Base-by-base conservation (phyloP, 2,113 vertebrate genomes). In the Colinus virginianus region DNA sequence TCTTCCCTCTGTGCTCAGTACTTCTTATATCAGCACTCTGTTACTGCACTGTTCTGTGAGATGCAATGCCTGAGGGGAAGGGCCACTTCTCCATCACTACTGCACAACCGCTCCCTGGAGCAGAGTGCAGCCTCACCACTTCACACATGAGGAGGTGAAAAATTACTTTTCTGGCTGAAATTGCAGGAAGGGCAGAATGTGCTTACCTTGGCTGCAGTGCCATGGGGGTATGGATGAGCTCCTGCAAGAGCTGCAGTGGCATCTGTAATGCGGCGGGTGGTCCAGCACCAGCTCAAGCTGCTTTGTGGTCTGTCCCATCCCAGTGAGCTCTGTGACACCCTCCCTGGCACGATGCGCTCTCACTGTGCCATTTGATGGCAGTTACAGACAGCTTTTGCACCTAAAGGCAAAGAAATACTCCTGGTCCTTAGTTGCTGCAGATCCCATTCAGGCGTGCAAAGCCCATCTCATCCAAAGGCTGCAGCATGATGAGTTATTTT, bases 401-500 rank as follows among this genome's bases (percentile, higher is more conserved):
- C 83, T 75, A 25, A 71, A 94, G 86, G 91, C 85, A 76, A 43
- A 89, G 96, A 78, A 91, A 93, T 6, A 78, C 90, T 67, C 58
- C 43, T 78, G 83, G 88, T 83, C 78, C 75, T 83, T 64, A 66
- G 89, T 87, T 91, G 90, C 94, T 89, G 69, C 67, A 67, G 68
- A 91, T 80, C 94, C 46, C 87, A 84, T 80, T 82, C 21, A 64
- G 87, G 75, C 83, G 83, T 78, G 46, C 49, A 78, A 93, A 92
- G 86, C 89, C 83, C 72, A 58, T 90, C 87, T 93, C 82, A 88
- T 78, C 90, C 78, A 55, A 76, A 81, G 75, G 68, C 91, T 95
- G 90, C 71, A 59, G 94, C 69, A 88, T 92, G 90, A 95, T 96
- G 95, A 94, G 90, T 82, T 96, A 93, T 95, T 96, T 95, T 96